Evolutionary conservation across 1,140 invertebrate genomes (phyloP).

Genomic region (Tetramorium parvispinum): DNA sequence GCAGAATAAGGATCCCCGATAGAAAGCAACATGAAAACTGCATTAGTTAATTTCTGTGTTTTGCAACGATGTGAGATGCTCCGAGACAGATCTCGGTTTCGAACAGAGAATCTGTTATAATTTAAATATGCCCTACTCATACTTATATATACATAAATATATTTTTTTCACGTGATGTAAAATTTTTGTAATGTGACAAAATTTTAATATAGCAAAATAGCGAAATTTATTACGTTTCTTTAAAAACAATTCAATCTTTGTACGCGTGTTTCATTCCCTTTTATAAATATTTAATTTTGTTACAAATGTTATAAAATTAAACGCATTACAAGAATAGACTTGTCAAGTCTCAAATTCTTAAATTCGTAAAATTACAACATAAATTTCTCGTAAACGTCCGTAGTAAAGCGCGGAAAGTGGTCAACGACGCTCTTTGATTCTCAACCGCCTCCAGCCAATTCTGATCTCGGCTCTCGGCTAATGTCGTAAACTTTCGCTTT

Average conservation of each 20-base stretch:
- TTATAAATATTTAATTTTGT: too few relatives aligned
- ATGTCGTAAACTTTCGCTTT: conserved; percentile 53
- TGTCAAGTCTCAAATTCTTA: neutral
- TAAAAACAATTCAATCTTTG: too few relatives aligned
- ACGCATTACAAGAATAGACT: neutral
- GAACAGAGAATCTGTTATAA: neutral
- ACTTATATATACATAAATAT: neutral
- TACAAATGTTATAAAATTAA: too few relatives aligned
- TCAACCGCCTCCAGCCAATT: neutral
- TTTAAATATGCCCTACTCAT: neutral
- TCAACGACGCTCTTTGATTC: neutral
- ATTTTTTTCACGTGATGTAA: neutral
- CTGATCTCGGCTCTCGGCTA: conserved; percentile 16
- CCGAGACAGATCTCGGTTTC: neutral
- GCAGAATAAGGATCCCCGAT: neutral
- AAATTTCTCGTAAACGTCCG: neutral
- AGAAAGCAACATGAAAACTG: neutral
- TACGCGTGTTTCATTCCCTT: too few relatives aligned
- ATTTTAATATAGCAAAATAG: too few relatives aligned
- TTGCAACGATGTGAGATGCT: neutral
- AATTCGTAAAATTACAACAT: neutral
- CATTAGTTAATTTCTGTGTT: neutral
- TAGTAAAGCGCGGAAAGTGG: neutral
- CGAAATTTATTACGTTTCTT: too few relatives aligned
- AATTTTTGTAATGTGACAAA: too few relatives aligned